Evolutionary conservation across 2,888 invertebrate species (phyloP).

Genomic region (Idaea straminata): DNA sequence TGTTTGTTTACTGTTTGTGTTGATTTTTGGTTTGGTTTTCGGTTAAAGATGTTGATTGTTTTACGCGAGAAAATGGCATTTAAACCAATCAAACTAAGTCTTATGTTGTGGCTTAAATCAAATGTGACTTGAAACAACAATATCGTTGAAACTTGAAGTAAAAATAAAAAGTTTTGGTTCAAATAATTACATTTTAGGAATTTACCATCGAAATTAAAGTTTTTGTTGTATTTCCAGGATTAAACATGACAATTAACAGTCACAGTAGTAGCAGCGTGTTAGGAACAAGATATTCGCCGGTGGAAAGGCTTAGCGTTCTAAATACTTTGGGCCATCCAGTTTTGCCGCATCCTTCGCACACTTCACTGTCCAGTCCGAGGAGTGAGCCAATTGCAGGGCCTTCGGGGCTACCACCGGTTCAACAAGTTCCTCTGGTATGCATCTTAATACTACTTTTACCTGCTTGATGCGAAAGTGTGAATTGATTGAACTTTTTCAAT

Average conservation of each 20-base stretch:
- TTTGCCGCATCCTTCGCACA: conserved; percentile 60
- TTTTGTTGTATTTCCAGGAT: conserved; percentile 54
- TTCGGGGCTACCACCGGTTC: conserved; percentile 92
- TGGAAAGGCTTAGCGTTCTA: conserved; percentile 67
- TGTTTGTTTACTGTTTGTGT: background rate
- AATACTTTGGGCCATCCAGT: conserved; percentile 64
- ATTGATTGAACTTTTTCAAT: background rate
- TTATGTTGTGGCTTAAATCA: background rate
- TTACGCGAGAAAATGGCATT: background rate
- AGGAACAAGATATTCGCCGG: conserved; percentile 66
- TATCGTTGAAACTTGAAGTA: background rate
- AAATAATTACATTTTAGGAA: conserved; percentile 7
- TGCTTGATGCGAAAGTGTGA: background rate
- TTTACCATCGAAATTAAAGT: background rate
- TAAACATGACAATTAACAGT: conserved; percentile 82
- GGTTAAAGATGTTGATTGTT: background rate
- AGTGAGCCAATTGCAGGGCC: conserved; percentile 88
- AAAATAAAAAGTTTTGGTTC: background rate
- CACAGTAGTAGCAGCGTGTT: conserved; percentile 59
- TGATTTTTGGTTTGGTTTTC: background rate
- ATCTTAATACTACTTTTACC: background rate
- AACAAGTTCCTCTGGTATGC: conserved; percentile 92
- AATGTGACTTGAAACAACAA: background rate
- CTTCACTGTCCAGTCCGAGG: conserved; percentile 82
- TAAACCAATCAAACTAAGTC: background rate